Conservation (phyloP, 37 sponge, comb jelly and placozoan species). For the Beroe ovata region DNA sequence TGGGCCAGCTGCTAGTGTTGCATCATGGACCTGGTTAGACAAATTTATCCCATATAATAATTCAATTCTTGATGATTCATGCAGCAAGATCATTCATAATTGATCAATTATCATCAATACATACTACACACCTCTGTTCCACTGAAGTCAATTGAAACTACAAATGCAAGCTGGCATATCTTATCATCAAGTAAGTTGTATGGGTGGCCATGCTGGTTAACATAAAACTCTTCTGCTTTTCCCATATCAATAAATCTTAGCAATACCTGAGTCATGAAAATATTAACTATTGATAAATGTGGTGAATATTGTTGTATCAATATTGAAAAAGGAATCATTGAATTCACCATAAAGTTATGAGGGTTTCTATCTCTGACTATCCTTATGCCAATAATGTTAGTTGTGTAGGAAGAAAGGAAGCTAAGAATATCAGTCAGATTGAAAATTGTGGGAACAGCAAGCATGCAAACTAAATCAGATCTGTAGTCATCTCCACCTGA, state of each 20-base stretch:
- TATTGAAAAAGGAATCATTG: not conserved
- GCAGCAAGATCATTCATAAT: no score
- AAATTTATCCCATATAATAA: no score
- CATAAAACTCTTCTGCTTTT: slow-evolving; percentile 18
- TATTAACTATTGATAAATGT: no score
- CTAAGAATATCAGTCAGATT: slow-evolving; percentile 29
- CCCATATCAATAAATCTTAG: not conserved
- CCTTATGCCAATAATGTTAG: slow-evolving; percentile 71
- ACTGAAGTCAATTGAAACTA: not conserved
- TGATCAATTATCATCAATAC: no score
- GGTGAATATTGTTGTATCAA: no score
- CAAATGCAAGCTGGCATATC: slow-evolving; percentile 42
- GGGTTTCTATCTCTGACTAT: slow-evolving; percentile 89
- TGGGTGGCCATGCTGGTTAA: slow-evolving; percentile 9
- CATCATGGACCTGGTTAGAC: not conserved
- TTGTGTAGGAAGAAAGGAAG: slow-evolving; percentile 53
- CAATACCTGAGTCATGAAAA: not conserved
- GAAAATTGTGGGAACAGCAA: slow-evolving; percentile 42
- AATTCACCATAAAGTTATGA: slow-evolving; percentile 84
- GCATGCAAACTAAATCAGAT: slow-evolving; percentile 24
- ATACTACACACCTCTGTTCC: slow-evolving; percentile 46
- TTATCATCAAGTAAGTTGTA: slow-evolving; percentile 38
- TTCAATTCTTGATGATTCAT: no score
- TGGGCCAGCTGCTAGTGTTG: slow-evolving; percentile 69
- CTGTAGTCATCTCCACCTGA: slow-evolving; percentile 23